Percentiles rank a stretch among this genome's conserved stretches.
These are phyloP conservation scores for Timandra comae DNA, from an alignment of 2,888 invertebrate genomes.

Conservation along the genomic window DNA sequence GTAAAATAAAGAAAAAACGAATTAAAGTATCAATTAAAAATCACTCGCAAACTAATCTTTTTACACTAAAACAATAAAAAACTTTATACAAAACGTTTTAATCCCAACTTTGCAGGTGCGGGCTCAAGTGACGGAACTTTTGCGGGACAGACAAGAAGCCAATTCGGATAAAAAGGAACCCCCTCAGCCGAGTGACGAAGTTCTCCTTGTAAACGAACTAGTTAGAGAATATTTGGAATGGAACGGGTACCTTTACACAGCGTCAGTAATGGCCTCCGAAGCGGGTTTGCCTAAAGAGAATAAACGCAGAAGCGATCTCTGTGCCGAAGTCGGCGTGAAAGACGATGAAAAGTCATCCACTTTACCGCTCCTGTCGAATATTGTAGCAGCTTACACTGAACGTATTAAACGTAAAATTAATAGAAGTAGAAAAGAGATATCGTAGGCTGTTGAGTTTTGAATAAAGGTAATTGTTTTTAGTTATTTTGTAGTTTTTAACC, in stretches of 20 bases:
- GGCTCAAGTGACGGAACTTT: conserved; percentile 54
- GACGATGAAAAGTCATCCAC: conserved; percentile 71
- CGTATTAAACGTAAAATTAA: conserved; percentile 61
- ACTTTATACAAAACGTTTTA: too few relatives aligned
- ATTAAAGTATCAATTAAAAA: too few relatives aligned
- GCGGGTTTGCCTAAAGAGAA: conserved; percentile 47
- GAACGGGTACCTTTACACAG: conserved; percentile 82
- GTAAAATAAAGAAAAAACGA: too few relatives aligned
- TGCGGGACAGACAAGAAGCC: conserved; percentile 41
- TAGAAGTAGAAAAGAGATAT: conserved; percentile 40
- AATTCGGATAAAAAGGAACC: conserved; percentile 28
- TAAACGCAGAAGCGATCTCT: conserved; percentile 43
- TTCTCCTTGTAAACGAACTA: conserved; percentile 78
- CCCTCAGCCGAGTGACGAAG: conserved; percentile 47
- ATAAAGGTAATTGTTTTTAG: too few relatives aligned
- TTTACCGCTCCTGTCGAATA: conserved; percentile 69
- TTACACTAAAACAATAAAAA: not conserved
- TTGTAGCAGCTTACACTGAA: conserved; percentile 73
- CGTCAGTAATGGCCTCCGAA: conserved; percentile 72
- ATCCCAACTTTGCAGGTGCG: conserved; percentile 55
- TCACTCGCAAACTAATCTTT: not conserved
- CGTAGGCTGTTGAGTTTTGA: conserved; percentile 5
- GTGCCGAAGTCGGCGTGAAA: conserved; percentile 64
- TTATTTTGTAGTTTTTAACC: too few relatives aligned
- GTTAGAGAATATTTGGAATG: conserved; percentile 82